phyloP scores from a whole-genome alignment of 2,113 vertebrate species.

The Xiphophorus couchianus region DNA sequence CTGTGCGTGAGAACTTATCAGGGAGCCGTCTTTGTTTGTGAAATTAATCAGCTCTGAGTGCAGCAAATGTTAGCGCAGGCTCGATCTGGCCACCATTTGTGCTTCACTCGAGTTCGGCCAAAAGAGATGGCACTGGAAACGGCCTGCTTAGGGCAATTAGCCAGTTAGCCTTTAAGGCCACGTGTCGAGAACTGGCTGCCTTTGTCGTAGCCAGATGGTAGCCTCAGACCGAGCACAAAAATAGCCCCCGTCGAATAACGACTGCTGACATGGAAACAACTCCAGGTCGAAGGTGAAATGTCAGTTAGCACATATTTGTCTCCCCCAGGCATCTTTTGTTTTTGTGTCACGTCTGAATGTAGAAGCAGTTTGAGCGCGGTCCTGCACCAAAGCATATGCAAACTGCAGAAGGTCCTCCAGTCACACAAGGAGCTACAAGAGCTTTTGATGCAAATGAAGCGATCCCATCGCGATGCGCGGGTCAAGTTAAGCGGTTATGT shows the following conservation, averaged over 20 bases:
- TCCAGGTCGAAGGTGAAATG: constrained; percentile 51
- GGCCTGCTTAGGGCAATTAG: constrained; percentile 65
- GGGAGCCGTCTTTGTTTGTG: constrained; percentile 56
- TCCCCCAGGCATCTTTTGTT: constrained; percentile 19
- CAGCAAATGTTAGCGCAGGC: constrained; percentile 55
- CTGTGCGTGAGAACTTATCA: constrained; percentile 55
- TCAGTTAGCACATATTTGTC: constrained; percentile 18
- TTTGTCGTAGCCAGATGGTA: constrained; percentile 69
- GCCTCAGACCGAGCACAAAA: constrained; percentile 60
- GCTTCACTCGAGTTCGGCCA: constrained; percentile 41
- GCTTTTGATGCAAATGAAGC: background rate
- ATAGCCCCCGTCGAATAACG: constrained; percentile 52
- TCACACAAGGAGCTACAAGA: background rate
- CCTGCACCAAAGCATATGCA: background rate
- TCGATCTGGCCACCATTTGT: constrained; percentile 58
- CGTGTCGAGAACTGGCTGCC: constrained; percentile 66
- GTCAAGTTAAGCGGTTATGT: background rate
- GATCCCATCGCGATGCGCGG: background rate
- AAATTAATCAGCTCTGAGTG: constrained; percentile 66
- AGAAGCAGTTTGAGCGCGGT: constrained; percentile 1
- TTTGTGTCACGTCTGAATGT: background rate
- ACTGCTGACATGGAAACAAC: constrained; percentile 52
- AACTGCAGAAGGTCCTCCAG: background rate
- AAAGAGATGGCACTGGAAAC: constrained; percentile 53
- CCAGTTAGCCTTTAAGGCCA: constrained; percentile 76